A percentile compares a stretch with the other conserved stretches of the same genome.
Conservation (phyloP, 2,797 vertebrate species). For the Tapera naevia region DNA sequence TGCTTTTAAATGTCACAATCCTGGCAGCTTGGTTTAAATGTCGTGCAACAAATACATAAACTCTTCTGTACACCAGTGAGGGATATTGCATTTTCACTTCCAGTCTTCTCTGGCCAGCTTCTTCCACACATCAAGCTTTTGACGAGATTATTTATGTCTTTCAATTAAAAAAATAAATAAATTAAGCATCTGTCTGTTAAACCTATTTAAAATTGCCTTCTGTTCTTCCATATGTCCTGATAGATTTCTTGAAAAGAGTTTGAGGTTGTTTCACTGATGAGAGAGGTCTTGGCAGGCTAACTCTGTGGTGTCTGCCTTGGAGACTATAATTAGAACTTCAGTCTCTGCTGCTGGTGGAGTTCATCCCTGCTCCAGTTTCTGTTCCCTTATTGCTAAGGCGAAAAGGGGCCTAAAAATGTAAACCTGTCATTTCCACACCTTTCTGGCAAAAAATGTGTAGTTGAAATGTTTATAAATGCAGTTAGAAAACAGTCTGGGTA, state of each 20-base stretch:
- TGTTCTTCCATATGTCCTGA: background rate
- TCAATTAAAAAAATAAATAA: background rate
- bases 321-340: background rate
- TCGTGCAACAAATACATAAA: background rate
- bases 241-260: conserved; percentile 23
- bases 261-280: conserved; percentile 8
- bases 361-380: background rate
- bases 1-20: background rate
- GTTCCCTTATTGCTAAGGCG: background rate
- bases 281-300: conserved; percentile 17
- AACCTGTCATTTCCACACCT: background rate
- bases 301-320: background rate
- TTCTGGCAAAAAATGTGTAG: background rate
- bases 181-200: background rate
- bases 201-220: conserved; percentile 15
- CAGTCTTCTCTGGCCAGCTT: background rate
- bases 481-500: background rate
- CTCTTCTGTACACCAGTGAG: background rate
- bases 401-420: background rate
- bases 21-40: background rate
- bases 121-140: background rate
- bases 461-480: background rate
- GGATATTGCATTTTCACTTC: background rate
- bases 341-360: background rate
- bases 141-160: background rate